phyloP scores from a whole-genome alignment of 2,797 vertebrate genomes.

The Hybognathus amarus region DNA sequence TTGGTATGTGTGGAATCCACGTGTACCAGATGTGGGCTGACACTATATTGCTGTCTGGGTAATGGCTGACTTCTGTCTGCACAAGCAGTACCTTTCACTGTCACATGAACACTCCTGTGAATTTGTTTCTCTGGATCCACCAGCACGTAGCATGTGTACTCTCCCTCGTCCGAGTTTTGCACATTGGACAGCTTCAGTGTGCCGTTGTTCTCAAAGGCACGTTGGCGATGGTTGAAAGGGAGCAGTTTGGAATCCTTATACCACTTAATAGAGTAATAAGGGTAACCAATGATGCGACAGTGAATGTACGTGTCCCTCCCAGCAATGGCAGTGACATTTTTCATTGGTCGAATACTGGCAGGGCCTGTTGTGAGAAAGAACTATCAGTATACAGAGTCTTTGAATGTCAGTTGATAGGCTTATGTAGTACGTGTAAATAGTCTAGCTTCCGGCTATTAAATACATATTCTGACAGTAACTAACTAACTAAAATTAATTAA shows the following conservation, averaged over 20 bases:
- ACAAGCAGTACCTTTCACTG: conserved; percentile 87
- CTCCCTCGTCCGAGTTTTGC: conserved; percentile 94
- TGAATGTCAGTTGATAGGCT: background rate
- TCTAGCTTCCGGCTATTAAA: background rate
- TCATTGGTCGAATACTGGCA: conserved; percentile 97
- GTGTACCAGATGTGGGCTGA: no score
- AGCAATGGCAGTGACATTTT: conserved; percentile 97
- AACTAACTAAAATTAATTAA: background rate
- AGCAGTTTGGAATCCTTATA: conserved; percentile 97
- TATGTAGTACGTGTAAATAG: conserved; percentile 23
- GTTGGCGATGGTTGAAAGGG: conserved; percentile 97
- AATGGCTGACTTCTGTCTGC: conserved; percentile 1
- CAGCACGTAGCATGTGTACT: conserved; percentile 96
- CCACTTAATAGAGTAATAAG: conserved; percentile 99
- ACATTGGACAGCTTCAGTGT: conserved; percentile 95
- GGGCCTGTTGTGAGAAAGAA: conserved; percentile 80
- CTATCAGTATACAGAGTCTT: conserved; percentile 53
- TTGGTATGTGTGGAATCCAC: no score
- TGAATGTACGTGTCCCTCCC: conserved; percentile 96
- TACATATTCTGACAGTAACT: background rate
- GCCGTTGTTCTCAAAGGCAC: conserved; percentile 97
- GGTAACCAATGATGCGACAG: conserved; percentile 97
- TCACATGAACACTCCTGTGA: conserved; percentile 93
- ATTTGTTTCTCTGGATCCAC: conserved; percentile 96
- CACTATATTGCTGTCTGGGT: no score